Evolutionary conservation across 2,797 vertebrate genomes (phyloP).

Genomic region (Notoglanidium macrostoma): DNA sequence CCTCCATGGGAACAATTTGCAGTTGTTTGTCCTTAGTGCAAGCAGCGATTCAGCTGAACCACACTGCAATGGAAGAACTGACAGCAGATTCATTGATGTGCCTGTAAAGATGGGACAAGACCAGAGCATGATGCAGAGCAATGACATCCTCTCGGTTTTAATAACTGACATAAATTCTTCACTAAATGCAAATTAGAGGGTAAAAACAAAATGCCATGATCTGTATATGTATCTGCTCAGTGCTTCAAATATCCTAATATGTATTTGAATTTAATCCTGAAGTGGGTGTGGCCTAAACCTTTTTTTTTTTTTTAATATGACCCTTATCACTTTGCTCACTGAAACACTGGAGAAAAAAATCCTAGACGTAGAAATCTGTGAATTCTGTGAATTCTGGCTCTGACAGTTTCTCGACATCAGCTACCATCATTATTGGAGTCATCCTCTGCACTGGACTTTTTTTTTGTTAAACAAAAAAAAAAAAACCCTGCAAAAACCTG

Average conservation of each 20-base stretch:
- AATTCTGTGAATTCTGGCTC: background rate
- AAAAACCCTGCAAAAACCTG: background rate
- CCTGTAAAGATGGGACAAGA: background rate
- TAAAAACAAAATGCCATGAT: background rate
- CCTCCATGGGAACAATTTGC: background rate
- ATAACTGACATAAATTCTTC: background rate
- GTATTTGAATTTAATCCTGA: background rate
- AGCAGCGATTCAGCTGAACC: background rate
- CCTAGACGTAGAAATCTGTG: background rate
- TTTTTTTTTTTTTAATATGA: background rate
- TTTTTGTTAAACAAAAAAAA: background rate
- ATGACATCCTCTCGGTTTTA: background rate
- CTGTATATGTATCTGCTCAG: background rate
- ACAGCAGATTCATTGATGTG: background rate
- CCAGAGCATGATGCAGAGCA: background rate
- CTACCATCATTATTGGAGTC: background rate
- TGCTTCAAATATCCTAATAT: background rate
- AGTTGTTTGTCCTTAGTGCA: background rate
- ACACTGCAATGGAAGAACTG: background rate
- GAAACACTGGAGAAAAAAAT: background rate
- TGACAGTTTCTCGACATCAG: background rate
- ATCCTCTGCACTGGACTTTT: background rate
- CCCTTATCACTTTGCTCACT: background rate
- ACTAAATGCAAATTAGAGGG: background rate
- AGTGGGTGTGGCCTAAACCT: background rate